Evolutionary conservation across 2,888 invertebrate genomes (phyloP).

Genomic region (Thymelicus sylvestris): DNA sequence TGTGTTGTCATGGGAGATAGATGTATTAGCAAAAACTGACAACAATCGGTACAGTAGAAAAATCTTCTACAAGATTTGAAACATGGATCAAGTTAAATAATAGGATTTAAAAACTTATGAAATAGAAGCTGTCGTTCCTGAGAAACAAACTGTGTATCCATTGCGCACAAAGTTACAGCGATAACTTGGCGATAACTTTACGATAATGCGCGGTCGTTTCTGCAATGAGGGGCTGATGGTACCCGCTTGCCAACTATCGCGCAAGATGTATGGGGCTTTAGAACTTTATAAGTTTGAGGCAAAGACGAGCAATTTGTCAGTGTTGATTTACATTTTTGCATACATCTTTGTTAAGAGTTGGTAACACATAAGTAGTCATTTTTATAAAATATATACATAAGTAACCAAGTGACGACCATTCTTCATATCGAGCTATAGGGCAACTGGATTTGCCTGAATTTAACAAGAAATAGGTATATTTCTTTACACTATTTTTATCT

Average conservation of each 20-base stretch:
- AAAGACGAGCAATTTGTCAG: not conserved
- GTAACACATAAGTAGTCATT: not conserved
- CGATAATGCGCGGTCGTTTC: conserved; percentile 68
- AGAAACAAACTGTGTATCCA: conserved; percentile 50
- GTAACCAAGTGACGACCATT: no score
- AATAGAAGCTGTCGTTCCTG: not conserved
- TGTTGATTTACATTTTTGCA: not conserved
- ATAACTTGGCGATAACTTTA: conserved; percentile 61
- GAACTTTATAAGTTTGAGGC: not conserved
- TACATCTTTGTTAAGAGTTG: not conserved
- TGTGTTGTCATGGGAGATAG: no score
- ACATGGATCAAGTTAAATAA: no score
- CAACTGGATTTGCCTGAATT: no score
- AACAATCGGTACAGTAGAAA: no score
- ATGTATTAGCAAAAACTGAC: no score
- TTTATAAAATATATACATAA: not conserved
- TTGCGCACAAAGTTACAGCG: conserved; percentile 68
- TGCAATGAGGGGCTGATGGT: conserved; percentile 54
- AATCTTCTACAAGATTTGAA: no score
- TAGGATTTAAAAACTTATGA: not conserved
- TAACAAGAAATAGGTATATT: no score
- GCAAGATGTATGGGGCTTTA: conserved; percentile 2
- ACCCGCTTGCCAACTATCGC: conserved; percentile 15
- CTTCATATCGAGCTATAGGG: no score
- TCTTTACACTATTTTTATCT: no score